Evolutionary conservation across 2,888 invertebrate genomes (phyloP).

Genomic region (Leptura quadrifasciata): DNA sequence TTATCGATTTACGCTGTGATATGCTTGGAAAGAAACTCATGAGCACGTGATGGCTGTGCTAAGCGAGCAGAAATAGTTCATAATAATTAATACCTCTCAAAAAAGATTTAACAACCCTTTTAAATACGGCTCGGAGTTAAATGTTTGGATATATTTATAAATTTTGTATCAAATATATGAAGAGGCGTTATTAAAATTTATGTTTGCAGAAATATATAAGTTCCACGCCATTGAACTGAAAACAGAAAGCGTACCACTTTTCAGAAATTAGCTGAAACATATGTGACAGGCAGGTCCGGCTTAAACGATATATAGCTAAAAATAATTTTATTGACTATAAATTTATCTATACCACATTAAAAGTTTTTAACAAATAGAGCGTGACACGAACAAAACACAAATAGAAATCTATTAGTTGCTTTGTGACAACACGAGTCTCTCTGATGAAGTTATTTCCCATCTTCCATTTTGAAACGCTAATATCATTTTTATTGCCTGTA

Average conservation of each 20-base stretch:
- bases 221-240: constrained; percentile 41
- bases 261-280: constrained; percentile 67
- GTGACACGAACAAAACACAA: constrained; percentile 43
- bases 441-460: constrained; percentile 24
- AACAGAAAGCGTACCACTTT: constrained; percentile 49
- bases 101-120: constrained; percentile 8
- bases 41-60: neutral
- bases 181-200: constrained; percentile 51
- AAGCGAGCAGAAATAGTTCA: neutral
- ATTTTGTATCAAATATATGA: constrained; percentile 31
- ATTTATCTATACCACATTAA: constrained; percentile 42
- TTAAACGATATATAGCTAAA: constrained; percentile 44
- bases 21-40: no score
- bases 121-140: constrained; percentile 4
- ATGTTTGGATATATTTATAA: constrained; percentile 31
- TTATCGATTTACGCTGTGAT: no score
- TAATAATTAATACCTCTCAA: constrained; percentile 1
- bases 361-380: constrained; percentile 47
- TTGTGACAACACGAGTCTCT: constrained; percentile 10
- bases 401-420: constrained; percentile 37
- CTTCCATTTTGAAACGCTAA: constrained; percentile 19
- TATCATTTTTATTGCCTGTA: constrained; percentile 36
- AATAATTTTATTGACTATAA: constrained; percentile 49
- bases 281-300: constrained; percentile 58
- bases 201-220: constrained; percentile 29